These are phyloP conservation scores for Drosophila bocki DNA, from an alignment of 1,140 invertebrate species.

Conservation along the genomic window DNA sequence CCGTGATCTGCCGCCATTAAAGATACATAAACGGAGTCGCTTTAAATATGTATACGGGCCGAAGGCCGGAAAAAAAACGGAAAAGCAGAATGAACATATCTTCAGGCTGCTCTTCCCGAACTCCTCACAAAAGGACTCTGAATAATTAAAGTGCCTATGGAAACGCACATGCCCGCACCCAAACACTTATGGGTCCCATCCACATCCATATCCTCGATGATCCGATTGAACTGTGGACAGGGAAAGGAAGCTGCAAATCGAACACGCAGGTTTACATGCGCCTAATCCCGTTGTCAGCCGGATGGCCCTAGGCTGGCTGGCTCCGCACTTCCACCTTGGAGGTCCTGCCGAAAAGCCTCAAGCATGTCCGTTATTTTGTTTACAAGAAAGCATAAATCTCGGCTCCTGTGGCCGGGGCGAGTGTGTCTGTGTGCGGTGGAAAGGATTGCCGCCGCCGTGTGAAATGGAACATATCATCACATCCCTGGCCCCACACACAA, in stretches of 20 bases:
- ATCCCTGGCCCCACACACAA: conserved; percentile 28
- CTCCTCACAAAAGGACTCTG: conserved; percentile 48
- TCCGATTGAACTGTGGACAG: conserved; percentile 35
- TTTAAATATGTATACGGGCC: conserved; percentile 27
- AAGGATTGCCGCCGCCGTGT: conserved; percentile 79
- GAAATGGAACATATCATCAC: conserved; percentile 84
- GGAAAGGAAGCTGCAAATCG: conserved; percentile 64
- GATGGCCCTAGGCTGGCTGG: conserved; percentile 31
- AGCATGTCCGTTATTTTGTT: conserved; percentile 82
- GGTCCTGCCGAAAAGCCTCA: conserved; percentile 50
- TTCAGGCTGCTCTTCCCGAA: conserved; percentile 14
- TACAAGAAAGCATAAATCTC: conserved; percentile 84
- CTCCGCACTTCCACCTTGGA: conserved; percentile 9
- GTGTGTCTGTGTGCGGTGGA: conserved; percentile 73
- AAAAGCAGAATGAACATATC: not conserved
- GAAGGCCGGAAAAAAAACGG: conserved; percentile 3
- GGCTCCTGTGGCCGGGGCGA: conserved; percentile 32
- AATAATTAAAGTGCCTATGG: conserved; percentile 70
- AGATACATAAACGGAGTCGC: conserved; percentile 41
- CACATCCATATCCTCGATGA: conserved; percentile 27
- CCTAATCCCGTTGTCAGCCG: conserved; percentile 71
- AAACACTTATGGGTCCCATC: conserved; percentile 21
- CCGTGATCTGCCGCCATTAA: conserved; percentile 34
- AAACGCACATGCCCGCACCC: conserved; percentile 29
- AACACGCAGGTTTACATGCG: conserved; percentile 64